A percentile compares a stretch with the other conserved stretches of the same genome.
Conservation (phyloP, 1,140 invertebrate species). For the Heliconius hewitsoni region DNA sequence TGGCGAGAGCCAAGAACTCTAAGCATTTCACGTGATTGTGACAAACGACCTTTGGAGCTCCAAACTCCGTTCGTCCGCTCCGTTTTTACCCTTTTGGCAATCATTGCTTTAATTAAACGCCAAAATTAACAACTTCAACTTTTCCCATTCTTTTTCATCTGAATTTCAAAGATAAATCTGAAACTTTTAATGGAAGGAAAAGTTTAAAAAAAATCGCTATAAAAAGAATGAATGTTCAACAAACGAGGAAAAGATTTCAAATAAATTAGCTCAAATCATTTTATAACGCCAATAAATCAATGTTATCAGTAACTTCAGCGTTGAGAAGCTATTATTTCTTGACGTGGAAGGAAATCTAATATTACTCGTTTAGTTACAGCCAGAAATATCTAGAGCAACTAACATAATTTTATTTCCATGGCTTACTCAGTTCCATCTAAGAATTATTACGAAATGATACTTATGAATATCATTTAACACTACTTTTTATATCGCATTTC, state of each 20-base stretch:
- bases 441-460: no score
- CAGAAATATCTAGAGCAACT: neutral
- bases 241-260: neutral
- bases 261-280: conserved; percentile 10
- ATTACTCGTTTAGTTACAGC: neutral
- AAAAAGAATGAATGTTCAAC: conserved; percentile 1
- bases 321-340: neutral
- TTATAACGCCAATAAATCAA: conserved; percentile 15
- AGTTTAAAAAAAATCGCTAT: neutral
- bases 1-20: neutral
- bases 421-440: neutral
- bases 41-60: neutral
- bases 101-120: conserved; percentile 27
- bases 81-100: conserved; percentile 17
- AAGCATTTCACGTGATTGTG: conserved; percentile 1
- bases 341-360: neutral
- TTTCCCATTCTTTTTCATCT: conserved; percentile 23
- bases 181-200: neutral
- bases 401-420: neutral
- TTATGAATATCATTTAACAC: neutral
- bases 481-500: no score
- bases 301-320: neutral
- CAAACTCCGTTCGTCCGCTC: neutral
- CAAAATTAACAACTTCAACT: conserved; percentile 21
- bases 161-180: conserved; percentile 21